Evolutionary conservation across 2,797 vertebrate genomes (phyloP).

Genomic region (Borostomias antarcticus): DNA sequence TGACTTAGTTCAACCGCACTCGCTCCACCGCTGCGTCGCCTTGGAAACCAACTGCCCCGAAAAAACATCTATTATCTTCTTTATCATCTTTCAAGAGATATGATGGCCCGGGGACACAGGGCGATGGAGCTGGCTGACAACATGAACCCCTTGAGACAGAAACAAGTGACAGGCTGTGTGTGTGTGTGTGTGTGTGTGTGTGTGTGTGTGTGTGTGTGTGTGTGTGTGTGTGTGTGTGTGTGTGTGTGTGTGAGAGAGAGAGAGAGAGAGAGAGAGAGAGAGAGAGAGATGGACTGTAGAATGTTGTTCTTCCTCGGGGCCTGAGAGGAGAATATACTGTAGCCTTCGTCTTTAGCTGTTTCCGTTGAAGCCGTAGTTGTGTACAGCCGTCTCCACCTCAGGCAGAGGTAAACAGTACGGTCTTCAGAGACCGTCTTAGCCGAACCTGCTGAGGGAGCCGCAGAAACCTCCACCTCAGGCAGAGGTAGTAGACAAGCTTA

Average conservation of each 20-base stretch:
- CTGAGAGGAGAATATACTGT: conserved; percentile 25
- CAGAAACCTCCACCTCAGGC: no score
- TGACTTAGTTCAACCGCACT: neutral
- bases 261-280: conserved; percentile 26
- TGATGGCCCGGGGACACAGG: conserved; percentile 7
- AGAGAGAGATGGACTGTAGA: conserved; percentile 60
- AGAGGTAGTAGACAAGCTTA: no score
- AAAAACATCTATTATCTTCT: conserved; percentile 21
- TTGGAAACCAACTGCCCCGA: conserved; percentile 28
- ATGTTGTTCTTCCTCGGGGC: conserved; percentile 63
- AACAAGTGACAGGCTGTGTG: neutral
- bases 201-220: conserved; percentile 46
- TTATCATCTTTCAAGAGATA: conserved; percentile 22
- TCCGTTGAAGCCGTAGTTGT: conserved; percentile 23
- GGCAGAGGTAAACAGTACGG: conserved; percentile 51
- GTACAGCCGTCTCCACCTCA: conserved; percentile 51
- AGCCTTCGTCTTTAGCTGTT: conserved; percentile 65
- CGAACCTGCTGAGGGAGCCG: no score
- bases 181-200: conserved; percentile 30
- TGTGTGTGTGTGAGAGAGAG: conserved; percentile 54
- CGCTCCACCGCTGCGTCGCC: conserved; percentile 4
- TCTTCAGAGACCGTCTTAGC: conserved; percentile 15
- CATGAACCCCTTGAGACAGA: neutral
- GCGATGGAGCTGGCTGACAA: neutral
- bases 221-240: conserved; percentile 33